Evolutionary conservation across 2,888 invertebrate genomes (phyloP), one percentile per base, ranked within the genome.

Genomic region (Rhopalosiphum nymphaeae): DNA sequence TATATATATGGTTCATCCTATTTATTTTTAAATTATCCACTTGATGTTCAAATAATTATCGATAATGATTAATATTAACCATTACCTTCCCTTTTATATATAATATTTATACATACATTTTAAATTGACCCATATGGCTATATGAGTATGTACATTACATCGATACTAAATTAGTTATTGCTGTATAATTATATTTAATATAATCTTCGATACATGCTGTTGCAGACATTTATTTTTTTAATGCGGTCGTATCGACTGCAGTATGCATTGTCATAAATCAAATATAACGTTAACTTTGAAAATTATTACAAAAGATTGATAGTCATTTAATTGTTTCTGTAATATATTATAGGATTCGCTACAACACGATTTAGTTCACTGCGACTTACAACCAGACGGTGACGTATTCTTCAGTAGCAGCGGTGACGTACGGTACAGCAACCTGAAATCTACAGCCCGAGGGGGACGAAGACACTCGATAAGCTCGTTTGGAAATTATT

Each of bases 401-500:
- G 97, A 97, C 95, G 97, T 97, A 0, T 97, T 97, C 95, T 96
- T 97, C 95, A 91, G 91, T 88, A 96, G 96, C 1, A 96, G 96
- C 78, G 96, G 96, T 56, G 96, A 96, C 94, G 96, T 96, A 5
- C 96, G 96, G 92, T 97, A 97, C 96, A 2, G 95, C 96, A 21
- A 96, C 96, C 25, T 93, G 96, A 67, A 96, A 96, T 90, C 96
- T 96, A 1, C 96, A 96, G 11, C 96, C 96, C 93, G 96, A 96
- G 0, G 96, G 95, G 94, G 95, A 90, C 96, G 96, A 91, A 96
- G 97, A 95, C 97, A 97, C 95, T 97, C 97, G 0, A 97, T 97
- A 42, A 97, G 97, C 13, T 97, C 97, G 0, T 97, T 97, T 95
- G 94, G 85, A 36, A 94, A 94, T 29, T 94, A 91, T 29, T 94